Base-by-base conservation (phyloP, 2,113 vertebrate species). In the Benitochromis conjunctus region DNA sequence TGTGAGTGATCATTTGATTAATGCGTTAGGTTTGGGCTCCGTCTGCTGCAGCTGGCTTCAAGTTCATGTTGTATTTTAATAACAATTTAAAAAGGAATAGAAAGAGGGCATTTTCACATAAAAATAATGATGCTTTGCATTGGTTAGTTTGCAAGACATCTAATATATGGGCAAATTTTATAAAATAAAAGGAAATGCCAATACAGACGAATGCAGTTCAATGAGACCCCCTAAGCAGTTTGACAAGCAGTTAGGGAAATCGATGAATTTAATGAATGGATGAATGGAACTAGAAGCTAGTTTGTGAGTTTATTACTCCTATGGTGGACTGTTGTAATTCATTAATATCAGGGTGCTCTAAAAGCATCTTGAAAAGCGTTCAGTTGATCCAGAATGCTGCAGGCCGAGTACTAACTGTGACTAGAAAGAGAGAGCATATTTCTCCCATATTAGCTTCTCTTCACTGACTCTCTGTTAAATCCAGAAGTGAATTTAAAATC, bases 301-400 rank as follows among this genome's bases (percentile, higher is more conserved):
- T 41, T 21, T 1, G 2, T 57, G 3, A 13, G 16, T 71, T 46
- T 26, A 71, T 46, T 46, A 10, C 64, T 71, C 46, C 38, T 46
- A 46, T 21, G 24, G 38, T 46, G 38, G 64, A 46, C 64, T 71
- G 9, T 4, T 26, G 8, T 46, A 0, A 71, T 71, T 0, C 21
- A 14, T 71, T 46, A 71, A 46, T 21, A 66, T 41, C 62, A 41
- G 36, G n/a, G 36, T 38, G 62, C 36, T 41, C 11, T 66, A 0
- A 41, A 66, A 41, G 36, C n/a, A 41, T 9, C 36, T 14, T 66
- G 62, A 41, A 66, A 41, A 41, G 36, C 62, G 11, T 71, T 71
- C 64, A 71, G 57, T 31, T 31, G 14, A 60, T 31, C 1, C 26
- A 3, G 2, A 43, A 43, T 12, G 41, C 10, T 11, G 57, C 14